Base-by-base conservation (phyloP, 2,888 invertebrate species). In the Tineola bisselliella region DNA sequence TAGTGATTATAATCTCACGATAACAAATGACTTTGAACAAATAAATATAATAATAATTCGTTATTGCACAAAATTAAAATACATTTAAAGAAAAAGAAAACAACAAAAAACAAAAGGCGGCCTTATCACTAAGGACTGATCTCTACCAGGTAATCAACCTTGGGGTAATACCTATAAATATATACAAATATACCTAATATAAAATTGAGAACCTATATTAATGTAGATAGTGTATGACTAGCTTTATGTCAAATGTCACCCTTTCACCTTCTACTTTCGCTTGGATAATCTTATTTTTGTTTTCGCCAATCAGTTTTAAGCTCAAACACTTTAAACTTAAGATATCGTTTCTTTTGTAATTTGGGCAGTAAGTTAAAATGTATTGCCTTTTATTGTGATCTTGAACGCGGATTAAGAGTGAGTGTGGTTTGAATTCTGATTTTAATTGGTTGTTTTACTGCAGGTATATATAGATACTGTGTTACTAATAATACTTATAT, bases 371-470 rank as follows among this genome's bases (percentile, higher is more conserved):
- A 84, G 80, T 83, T 84, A 81, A 84, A 87, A 87, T 87, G 84
- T 87, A 84, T 84, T 86, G 86, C 86, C 86, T 87, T 87, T 87
- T 87, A 87, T 87, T 87, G 87, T 87, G 84, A 84, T 84, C 87
- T 83, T 83, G 83, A 84, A 83, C 84, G 81, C 81, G 87, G 87
- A 87, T 87, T 87, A 86, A 86, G 86, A 86, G 84, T 81, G 84
- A 75, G 83, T 81, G 86, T 84, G 86, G 87, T 87, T 87, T 87
- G 87, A 87, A 87, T 87, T 87, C 83, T 86, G 87, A 87, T 87
- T 87, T 77, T 84, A 77, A 84, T 81, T 84, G 82, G 83, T 78
- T 76, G 60, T 30, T 48, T 19, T 48, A 48, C 48, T 48, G 44
- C 13, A 31, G 31, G 6, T 5, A n/a, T 38, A n/a, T 38, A 38